A percentile compares a stretch with the other conserved stretches of the same genome.
These are phyloP conservation scores for Ophioninae sp. DNA, from an alignment of 2,888 invertebrate species.

Conservation along the genomic window DNA sequence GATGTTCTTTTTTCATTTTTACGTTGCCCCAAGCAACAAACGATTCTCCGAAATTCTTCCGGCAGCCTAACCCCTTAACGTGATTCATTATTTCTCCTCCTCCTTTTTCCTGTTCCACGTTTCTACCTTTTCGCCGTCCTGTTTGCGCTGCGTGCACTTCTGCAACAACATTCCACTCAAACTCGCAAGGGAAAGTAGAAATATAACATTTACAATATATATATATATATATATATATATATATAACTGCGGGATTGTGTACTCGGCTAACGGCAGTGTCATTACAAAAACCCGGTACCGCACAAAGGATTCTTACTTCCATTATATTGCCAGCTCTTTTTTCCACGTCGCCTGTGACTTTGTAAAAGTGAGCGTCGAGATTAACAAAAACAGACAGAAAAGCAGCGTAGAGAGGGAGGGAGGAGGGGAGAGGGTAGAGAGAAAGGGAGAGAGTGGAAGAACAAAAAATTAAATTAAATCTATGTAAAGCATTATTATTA, in stretches of 20 bases:
- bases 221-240: slow-evolving; percentile 25
- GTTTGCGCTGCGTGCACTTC: slow-evolving; percentile 55
- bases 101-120: neutral
- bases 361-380: slow-evolving; percentile 19
- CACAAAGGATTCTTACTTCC: slow-evolving; percentile 62
- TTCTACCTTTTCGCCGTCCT: slow-evolving; percentile 33
- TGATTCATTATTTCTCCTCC: neutral
- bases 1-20: too few relatives aligned
- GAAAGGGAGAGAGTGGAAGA: neutral
- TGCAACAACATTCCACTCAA: slow-evolving; percentile 50
- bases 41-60: too few relatives aligned
- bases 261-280: slow-evolving; percentile 47
- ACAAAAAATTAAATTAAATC: slow-evolving; percentile 15
- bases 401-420: neutral
- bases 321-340: slow-evolving; percentile 50
- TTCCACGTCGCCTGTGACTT: slow-evolving; percentile 18
- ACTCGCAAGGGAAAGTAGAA: slow-evolving; percentile 20
- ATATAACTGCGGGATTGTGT: slow-evolving; percentile 35
- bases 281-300: slow-evolving; percentile 44
- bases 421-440: too few relatives aligned
- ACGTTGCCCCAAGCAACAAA: too few relatives aligned
- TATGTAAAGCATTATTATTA: neutral
- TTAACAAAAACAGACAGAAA: slow-evolving; percentile 36
- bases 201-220: slow-evolving; percentile 13
- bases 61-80: too few relatives aligned